phyloP scores from a whole-genome alignment of 2,888 invertebrate species.

The Pyrrhia umbra region DNA sequence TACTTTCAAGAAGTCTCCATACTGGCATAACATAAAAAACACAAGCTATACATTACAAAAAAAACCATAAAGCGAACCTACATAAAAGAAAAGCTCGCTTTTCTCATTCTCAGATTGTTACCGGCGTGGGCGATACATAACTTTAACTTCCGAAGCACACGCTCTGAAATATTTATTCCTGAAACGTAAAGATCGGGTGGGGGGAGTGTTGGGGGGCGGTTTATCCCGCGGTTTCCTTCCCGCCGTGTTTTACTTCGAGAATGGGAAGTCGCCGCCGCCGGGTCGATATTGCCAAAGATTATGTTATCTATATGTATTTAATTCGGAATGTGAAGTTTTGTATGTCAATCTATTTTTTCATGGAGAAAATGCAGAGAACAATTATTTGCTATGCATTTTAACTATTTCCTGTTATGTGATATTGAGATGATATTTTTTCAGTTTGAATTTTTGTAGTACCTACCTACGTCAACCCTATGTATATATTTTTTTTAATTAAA shows the following conservation, averaged over 20 bases:
- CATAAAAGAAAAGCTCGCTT: slow-evolving; percentile 82
- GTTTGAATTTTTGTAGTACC: too few relatives aligned
- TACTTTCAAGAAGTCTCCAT: slow-evolving; percentile 13
- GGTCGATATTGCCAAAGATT: slow-evolving; percentile 90
- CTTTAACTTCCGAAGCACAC: slow-evolving; percentile 90
- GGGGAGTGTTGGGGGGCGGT: slow-evolving; percentile 78
- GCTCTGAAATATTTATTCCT: slow-evolving; percentile 91
- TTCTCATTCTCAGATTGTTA: slow-evolving; percentile 89
- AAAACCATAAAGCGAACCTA: slow-evolving; percentile 73
- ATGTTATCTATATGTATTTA: slow-evolving; percentile 67
- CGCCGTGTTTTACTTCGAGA: slow-evolving; percentile 90
- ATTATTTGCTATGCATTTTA: too few relatives aligned
- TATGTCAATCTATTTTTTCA: background rate
- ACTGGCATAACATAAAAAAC: slow-evolving; percentile 36
- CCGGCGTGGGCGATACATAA: slow-evolving; percentile 89
- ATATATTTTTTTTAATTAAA: too few relatives aligned
- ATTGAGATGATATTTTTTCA: too few relatives aligned
- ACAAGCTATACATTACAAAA: slow-evolving; percentile 60
- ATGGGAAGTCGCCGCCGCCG: slow-evolving; percentile 90
- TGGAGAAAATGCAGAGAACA: too few relatives aligned
- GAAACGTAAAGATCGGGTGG: slow-evolving; percentile 90
- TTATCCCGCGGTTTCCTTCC: slow-evolving; percentile 90
- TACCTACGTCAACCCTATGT: too few relatives aligned
- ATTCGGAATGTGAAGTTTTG: slow-evolving; percentile 3
- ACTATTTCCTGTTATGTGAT: too few relatives aligned